Base-by-base conservation (phyloP, 2,797 vertebrate species). In the Hippocampus kuda region DNA sequence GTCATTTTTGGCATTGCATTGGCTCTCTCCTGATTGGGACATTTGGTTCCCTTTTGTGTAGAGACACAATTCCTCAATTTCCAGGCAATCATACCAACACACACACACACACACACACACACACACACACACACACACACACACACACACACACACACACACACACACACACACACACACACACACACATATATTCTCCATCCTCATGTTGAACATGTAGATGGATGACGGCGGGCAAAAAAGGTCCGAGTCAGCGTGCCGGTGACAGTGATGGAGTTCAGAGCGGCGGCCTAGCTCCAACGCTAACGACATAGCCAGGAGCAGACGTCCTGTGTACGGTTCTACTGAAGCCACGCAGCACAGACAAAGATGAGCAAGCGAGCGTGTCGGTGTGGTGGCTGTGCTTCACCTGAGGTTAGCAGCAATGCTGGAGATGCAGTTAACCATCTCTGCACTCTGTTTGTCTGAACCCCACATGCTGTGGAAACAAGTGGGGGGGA, bases 391-490 rank as follows among this genome's bases (percentile, higher is more conserved):
- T 7, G 56, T 64, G 68, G 67, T 75, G 68, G 78, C 83, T 77
- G 72, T 81, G 82, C 88, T 88, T 91, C 89, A 91, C 91, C 90
- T 91, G 84, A 91, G 83, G 87, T 91, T 91, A 88, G 90, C 85
- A 66, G 89, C 88, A 77, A 90, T 89, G 88, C 79, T 86, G 86
- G 91, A 92, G 87, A 91, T 89, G 89, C 90, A 90, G 89, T 89
- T 90, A 88, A 86, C 83, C 89, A 90, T 90, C 84, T 91, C 90
- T 63, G 84, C 88, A 79, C 83, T 90, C 84, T 91, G 90, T 85
- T 91, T 92, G 75, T 92, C 90, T 86, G 89, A 86, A 80, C 90
- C 88, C 90, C 90, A 91, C 89, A 91, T 90, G 86, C 90, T 91
- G 90, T 88, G 81, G 87, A 90, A 79, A 89, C 70, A 86, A 86